Evolutionary conservation across 2,888 invertebrate species (phyloP).

Genomic region (Megamerina dolium): DNA sequence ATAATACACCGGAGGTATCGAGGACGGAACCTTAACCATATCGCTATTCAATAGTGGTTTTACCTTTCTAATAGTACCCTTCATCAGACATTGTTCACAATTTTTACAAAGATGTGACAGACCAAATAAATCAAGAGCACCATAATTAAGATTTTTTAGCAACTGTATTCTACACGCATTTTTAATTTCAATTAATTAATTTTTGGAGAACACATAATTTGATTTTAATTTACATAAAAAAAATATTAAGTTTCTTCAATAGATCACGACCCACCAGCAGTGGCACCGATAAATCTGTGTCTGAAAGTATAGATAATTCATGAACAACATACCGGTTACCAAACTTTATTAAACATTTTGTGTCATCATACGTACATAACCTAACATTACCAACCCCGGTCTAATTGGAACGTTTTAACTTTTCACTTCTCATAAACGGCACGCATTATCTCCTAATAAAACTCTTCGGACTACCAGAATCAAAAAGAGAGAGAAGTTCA

Average conservation of each 20-base stretch:
- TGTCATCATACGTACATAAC: not conserved
- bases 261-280: conserved; percentile 1
- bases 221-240: not conserved
- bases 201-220: not conserved
- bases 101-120: too few species aligned
- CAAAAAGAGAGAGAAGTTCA: too few species aligned
- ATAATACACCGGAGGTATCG: too few species aligned
- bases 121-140: not conserved
- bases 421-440: not conserved
- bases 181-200: not conserved
- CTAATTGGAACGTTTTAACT: conserved; percentile 1
- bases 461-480: conserved; percentile 2
- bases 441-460: not conserved
- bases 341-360: not conserved
- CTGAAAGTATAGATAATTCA: conserved; percentile 1
- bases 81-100: too few species aligned
- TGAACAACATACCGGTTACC: not conserved
- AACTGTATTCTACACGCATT: not conserved
- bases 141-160: not conserved
- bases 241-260: conserved; percentile 1
- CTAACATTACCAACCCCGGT: not conserved
- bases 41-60: too few species aligned
- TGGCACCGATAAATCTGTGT: not conserved
- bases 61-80: too few species aligned
- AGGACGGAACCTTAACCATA: too few species aligned